phyloP scores from a whole-genome alignment of 2,888 invertebrate genomes.

The Andrena dorsata region DNA sequence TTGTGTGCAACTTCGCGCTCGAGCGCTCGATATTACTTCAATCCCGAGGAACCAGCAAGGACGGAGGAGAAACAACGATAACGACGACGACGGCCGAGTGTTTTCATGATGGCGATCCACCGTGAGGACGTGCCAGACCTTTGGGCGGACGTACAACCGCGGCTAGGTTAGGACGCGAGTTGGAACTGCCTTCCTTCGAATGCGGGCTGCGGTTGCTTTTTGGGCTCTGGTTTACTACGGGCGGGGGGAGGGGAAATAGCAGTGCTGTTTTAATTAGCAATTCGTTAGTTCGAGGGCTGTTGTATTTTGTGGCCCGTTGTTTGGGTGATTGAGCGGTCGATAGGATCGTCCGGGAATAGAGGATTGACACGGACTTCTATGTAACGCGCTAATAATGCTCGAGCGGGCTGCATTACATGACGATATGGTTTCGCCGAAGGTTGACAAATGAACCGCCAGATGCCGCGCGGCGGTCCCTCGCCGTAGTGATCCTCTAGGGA shows the following conservation, averaged over 20 bases:
- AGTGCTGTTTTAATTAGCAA: too few relatives aligned
- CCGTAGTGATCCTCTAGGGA: too few relatives aligned
- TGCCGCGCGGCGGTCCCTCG: slow-evolving; percentile 20
- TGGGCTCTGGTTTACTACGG: too few relatives aligned
- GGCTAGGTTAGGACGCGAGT: slow-evolving; percentile 35
- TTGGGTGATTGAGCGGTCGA: too few relatives aligned
- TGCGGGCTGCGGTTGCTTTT: too few relatives aligned
- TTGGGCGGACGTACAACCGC: slow-evolving; percentile 67
- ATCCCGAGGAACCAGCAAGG: slow-evolving; percentile 75
- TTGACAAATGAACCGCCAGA: slow-evolving; percentile 25
- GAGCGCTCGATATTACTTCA: slow-evolving; percentile 71
- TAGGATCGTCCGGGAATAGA: too few relatives aligned
- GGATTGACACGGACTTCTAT: background rate
- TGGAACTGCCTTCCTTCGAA: too few relatives aligned
- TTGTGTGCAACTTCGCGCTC: slow-evolving; percentile 55
- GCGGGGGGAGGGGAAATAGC: too few relatives aligned
- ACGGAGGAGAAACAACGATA: slow-evolving; percentile 76
- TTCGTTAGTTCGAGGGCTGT: too few relatives aligned
- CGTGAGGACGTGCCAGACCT: slow-evolving; percentile 55
- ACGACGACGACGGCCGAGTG: slow-evolving; percentile 74
- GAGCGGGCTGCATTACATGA: background rate
- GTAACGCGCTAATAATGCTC: slow-evolving; percentile 1
- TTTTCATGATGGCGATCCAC: slow-evolving; percentile 80
- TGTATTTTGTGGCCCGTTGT: too few relatives aligned
- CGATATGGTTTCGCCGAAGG: slow-evolving; percentile 13